Percentiles rank a stretch among this genome's conserved stretches.
These are phyloP conservation scores for Gymnosoma rotundatum DNA, from an alignment of 2,888 invertebrate species.

Conservation along the genomic window DNA sequence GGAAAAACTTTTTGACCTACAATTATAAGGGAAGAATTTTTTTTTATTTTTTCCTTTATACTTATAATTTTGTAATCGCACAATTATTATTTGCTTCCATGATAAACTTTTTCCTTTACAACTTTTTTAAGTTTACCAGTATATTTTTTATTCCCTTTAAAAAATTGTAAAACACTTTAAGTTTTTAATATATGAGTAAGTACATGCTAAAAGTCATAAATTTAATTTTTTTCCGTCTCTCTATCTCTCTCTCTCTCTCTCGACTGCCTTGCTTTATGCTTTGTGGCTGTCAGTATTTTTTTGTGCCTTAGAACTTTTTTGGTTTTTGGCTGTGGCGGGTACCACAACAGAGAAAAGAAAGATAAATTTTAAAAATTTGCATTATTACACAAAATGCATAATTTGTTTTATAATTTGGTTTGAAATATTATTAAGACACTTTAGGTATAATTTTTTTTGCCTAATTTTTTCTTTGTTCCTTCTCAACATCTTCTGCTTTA, in stretches of 20 bases:
- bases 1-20: constrained; percentile 55
- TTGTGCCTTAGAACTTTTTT: constrained; percentile 3
- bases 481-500: constrained; percentile 26
- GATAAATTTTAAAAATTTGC: constrained; percentile 62
- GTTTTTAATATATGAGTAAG: constrained; percentile 50
- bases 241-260: no score
- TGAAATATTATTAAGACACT: constrained; percentile 66
- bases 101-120: neutral
- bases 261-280: neutral
- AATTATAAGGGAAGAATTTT: constrained; percentile 32
- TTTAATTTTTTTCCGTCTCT: constrained; percentile 26
- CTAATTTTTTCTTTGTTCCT: constrained; percentile 1
- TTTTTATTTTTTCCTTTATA: no score
- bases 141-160: constrained; percentile 18
- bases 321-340: constrained; percentile 32
- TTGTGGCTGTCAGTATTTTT: neutral
- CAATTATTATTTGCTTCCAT: neutral
- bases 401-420: constrained; percentile 70
- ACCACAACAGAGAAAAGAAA: constrained; percentile 10
- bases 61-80: no score
- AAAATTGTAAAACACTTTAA: constrained; percentile 49
- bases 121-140: neutral
- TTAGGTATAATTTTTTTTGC: constrained; percentile 42
- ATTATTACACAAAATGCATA: constrained; percentile 70
- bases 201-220: constrained; percentile 66